Conservation (phyloP, 2,797 vertebrate genomes). For the Morus bassanus region DNA sequence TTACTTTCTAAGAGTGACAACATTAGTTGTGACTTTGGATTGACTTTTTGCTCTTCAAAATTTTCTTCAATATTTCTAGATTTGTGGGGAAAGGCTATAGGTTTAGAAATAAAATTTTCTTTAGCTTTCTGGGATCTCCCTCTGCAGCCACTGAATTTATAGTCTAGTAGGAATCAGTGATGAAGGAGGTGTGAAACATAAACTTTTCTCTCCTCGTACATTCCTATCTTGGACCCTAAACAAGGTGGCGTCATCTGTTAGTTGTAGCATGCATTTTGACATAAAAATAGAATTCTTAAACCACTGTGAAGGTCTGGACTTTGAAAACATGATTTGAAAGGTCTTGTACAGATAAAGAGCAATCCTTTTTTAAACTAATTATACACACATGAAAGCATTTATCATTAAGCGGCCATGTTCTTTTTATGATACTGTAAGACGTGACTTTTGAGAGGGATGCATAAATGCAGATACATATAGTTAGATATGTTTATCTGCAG, state of each 20-base stretch:
- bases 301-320: not conserved
- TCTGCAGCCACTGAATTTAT: not conserved
- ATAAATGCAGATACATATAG: not conserved
- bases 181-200: not conserved
- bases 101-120: not conserved
- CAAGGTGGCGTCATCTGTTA: not conserved
- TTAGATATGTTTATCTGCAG: not conserved
- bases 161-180: not conserved
- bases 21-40: not conserved
- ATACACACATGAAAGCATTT: not conserved
- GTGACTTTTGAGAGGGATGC: not conserved
- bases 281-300: not conserved
- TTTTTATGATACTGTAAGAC: not conserved
- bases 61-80: not conserved
- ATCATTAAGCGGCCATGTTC: accelerated
- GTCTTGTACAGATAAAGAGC: not conserved
- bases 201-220: not conserved
- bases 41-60: not conserved
- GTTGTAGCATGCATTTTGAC: not conserved
- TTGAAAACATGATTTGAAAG: not conserved
- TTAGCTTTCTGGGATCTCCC: not conserved
- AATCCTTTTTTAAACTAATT: not conserved
- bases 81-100: not conserved
- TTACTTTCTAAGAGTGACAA: not conserved
- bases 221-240: not conserved